Evolutionary conservation across 2,888 invertebrate genomes (phyloP), one percentile per base, ranked within the genome.

Genomic region (Drosophila merina): DNA sequence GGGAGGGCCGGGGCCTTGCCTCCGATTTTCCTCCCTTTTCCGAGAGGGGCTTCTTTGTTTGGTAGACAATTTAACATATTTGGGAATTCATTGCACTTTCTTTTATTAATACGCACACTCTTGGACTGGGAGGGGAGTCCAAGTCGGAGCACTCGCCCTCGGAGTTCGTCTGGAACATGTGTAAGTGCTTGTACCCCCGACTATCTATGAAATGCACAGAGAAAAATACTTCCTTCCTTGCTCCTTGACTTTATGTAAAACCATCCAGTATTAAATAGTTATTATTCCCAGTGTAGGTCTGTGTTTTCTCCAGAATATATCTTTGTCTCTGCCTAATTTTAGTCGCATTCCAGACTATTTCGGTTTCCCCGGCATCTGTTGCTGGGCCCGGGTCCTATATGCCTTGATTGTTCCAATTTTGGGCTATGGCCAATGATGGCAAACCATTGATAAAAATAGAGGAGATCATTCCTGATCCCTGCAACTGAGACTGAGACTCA

Each of bases 21-120:
- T 7, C 42, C 42, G 66, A 51, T 36, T 50, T 28, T 7, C 20
- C 50, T 12, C 54, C 25, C 64, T 14, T 31, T 42, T 8, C 57
- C 44, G 58, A 26, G 58, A 26, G 57, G 56, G 57, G 56, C 69
- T 80, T 70, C 88, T 85, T 85, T 85, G 84, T 85, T 85, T 85
- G 87, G 88, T 75, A 78, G 88, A 85, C 85, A 86, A 85, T 85
- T 85, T 85, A 88, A 85, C 87, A 85, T 85, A 88, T 88, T 85
- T 85, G 84, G 87, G 88, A 85, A 85, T 85, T 85, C 84, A 85
- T 85, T 85, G 84, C 84, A 85, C 84, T 85, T 85, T 85, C 87
- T 84, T 84, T 84, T 84, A 84, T 83, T 83, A 83, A 88, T 84
- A 84, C 88, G 83, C 87, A 81, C 81, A 74, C 74, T 68, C 26